A percentile compares a stretch with the other conserved stretches of the same genome.
phyloP scores from a whole-genome alignment of 2,888 invertebrate species.

The Drosophila cyrtoloma region DNA sequence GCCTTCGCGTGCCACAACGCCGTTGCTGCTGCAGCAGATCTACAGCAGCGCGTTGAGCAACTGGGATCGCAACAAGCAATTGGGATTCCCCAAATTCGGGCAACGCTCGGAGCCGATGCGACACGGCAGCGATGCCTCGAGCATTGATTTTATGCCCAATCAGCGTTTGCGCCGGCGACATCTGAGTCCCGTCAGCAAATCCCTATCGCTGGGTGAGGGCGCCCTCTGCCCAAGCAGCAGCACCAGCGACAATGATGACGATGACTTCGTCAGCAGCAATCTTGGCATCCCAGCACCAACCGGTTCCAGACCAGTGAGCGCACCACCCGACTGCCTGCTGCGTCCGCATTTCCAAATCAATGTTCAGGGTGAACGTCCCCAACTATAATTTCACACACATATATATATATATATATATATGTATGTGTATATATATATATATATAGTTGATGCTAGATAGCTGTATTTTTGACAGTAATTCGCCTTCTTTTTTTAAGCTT shows the following conservation, averaged over 20 bases:
- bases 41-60: constrained; percentile 84
- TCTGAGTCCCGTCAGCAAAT: constrained; percentile 67
- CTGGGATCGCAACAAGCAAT: constrained; percentile 80
- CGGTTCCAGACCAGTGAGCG: constrained; percentile 68
- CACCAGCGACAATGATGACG: constrained; percentile 70
- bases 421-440: neutral
- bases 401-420: neutral
- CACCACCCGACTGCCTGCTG: constrained; percentile 67
- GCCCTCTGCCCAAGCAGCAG: constrained; percentile 42
- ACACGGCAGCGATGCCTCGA: constrained; percentile 65
- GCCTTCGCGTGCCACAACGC: constrained; percentile 85
- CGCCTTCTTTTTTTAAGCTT: neutral
- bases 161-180: constrained; percentile 52
- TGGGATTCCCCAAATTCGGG: constrained; percentile 55
- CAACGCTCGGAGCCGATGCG: constrained; percentile 37
- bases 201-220: constrained; percentile 64
- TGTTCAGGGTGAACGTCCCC: constrained; percentile 72
- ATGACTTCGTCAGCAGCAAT: constrained; percentile 52
- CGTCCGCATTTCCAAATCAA: constrained; percentile 70
- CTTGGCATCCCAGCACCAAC: constrained; percentile 1
- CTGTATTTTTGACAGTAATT: constrained; percentile 1
- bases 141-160: constrained; percentile 50
- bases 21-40: constrained; percentile 86
- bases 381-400: constrained; percentile 4
- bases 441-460: neutral